Evolutionary conservation across 2,113 vertebrate genomes (phyloP).

Genomic region (Tapirus terrestris): DNA sequence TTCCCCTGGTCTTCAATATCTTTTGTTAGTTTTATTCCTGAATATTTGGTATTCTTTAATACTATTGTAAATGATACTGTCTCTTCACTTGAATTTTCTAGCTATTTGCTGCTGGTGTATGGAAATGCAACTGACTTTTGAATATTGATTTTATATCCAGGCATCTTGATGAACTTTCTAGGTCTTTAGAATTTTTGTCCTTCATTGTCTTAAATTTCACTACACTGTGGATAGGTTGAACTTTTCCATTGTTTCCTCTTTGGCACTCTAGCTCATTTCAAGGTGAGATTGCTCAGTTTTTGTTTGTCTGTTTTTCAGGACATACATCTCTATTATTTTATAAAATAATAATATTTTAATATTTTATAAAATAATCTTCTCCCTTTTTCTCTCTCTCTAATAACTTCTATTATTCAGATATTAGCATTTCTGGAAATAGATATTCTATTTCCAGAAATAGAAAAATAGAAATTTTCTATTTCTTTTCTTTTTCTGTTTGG

Average conservation of each 20-base stretch:
- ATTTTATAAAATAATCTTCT: background rate
- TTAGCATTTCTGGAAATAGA: background rate
- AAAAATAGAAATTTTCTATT: background rate
- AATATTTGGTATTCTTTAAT: background rate
- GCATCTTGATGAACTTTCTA: background rate
- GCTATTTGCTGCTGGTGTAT: background rate
- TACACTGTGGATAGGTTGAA: background rate
- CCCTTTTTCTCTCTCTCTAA: slow-evolving; percentile 4
- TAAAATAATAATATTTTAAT: background rate
- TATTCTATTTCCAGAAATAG: too few relatives aligned
- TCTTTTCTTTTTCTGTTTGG: background rate
- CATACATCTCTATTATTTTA: background rate
- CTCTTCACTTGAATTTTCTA: background rate
- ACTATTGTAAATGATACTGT: background rate
- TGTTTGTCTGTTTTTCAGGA: background rate
- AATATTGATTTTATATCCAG: background rate
- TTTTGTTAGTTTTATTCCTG: background rate
- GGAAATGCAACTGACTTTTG: background rate
- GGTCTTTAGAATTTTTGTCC: background rate
- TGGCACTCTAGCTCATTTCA: background rate
- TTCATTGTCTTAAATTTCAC: background rate
- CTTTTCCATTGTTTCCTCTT: background rate
- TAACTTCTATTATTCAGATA: background rate
- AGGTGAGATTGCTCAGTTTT: background rate
- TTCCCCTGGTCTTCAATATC: background rate